Percentiles rank a stretch among this genome's conserved stretches.
Evolutionary conservation across 2,888 invertebrate species (phyloP).

Genomic region (Pocota personata): DNA sequence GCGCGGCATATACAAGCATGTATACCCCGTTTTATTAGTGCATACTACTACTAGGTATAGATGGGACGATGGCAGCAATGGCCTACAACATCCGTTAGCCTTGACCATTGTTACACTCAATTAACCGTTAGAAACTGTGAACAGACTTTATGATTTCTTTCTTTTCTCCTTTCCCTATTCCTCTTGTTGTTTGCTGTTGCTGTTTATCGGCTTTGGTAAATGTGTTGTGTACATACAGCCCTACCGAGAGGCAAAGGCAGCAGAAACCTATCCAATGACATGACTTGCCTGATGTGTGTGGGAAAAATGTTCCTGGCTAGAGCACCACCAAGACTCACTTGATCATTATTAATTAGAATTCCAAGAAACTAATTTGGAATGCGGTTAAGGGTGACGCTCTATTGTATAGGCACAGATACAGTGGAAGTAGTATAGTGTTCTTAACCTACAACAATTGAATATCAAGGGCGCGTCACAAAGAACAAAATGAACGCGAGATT

Average conservation of each 20-base stretch:
- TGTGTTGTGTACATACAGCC: neutral
- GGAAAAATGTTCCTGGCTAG: constrained; percentile 19
- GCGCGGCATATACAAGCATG: neutral
- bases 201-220: neutral
- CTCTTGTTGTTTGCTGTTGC: neutral
- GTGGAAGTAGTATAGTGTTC: neutral
- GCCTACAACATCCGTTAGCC: constrained; percentile 64
- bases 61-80: constrained; percentile 28
- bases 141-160: constrained; percentile 27
- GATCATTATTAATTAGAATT: constrained; percentile 67
- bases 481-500: too few relatives aligned
- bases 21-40: neutral
- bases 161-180: neutral
- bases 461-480: constrained; percentile 16
- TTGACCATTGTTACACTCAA: constrained; percentile 69
- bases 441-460: constrained; percentile 16
- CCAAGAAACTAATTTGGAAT: constrained; percentile 55
- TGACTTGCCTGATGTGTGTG: constrained; percentile 27
- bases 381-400: constrained; percentile 38
- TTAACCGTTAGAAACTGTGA: constrained; percentile 65
- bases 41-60: constrained; percentile 20
- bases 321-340: constrained; percentile 33
- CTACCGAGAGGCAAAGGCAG: neutral
- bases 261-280: constrained; percentile 40
- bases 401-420: too few relatives aligned